phyloP scores from a whole-genome alignment of 2,113 vertebrate species.

The Physeter macrocephalus region DNA sequence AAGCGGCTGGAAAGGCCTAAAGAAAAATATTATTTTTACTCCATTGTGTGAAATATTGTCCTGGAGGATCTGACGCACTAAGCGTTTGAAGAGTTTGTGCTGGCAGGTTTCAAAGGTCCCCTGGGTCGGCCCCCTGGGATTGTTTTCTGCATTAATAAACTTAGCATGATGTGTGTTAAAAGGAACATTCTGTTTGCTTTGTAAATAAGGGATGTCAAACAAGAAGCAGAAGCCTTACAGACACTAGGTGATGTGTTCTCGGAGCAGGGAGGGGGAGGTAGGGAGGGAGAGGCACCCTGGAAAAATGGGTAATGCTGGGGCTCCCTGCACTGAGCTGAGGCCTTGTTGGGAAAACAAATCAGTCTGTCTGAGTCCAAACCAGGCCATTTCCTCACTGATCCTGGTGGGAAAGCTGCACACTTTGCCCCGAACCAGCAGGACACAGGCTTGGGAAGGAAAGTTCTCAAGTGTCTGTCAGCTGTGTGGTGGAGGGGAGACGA shows the following conservation, averaged over 20 bases:
- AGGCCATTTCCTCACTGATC: slow-evolving; percentile 64
- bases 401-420: slow-evolving; percentile 58
- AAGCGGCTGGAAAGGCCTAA: slow-evolving; percentile 85
- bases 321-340: slow-evolving; percentile 41
- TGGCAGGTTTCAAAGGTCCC: slow-evolving; percentile 84
- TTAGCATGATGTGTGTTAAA: slow-evolving; percentile 88
- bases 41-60: slow-evolving; percentile 91
- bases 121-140: slow-evolving; percentile 82
- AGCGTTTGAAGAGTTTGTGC: slow-evolving; percentile 86
- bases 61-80: slow-evolving; percentile 84
- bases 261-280: not conserved
- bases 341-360: slow-evolving; percentile 70
- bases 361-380: slow-evolving; percentile 31
- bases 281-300: slow-evolving; percentile 52
- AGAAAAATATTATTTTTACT: slow-evolving; percentile 94
- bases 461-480: slow-evolving; percentile 15
- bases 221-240: slow-evolving; percentile 82
- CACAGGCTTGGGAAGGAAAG: slow-evolving; percentile 66
- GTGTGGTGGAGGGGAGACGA: not conserved
- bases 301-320: slow-evolving; percentile 44
- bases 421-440: slow-evolving; percentile 64
- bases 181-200: slow-evolving; percentile 87
- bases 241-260: slow-evolving; percentile 78
- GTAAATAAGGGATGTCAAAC: slow-evolving; percentile 86
- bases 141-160: slow-evolving; percentile 89